Conservation (phyloP, 2,113 vertebrate species). For the Poicephalus meyeri region DNA sequence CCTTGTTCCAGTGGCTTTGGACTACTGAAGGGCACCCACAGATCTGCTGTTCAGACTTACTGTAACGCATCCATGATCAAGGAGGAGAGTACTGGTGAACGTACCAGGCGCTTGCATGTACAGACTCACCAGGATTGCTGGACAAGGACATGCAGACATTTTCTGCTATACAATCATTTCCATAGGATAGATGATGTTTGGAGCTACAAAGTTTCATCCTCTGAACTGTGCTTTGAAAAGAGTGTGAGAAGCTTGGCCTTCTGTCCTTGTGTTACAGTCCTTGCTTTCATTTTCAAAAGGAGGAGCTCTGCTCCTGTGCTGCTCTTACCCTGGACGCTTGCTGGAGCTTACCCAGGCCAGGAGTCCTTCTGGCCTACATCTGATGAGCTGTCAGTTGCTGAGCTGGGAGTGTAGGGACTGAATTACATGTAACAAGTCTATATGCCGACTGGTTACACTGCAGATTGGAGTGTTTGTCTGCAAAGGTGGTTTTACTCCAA, state of each 20-base stretch:
- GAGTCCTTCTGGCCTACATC: neutral
- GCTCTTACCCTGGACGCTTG: neutral
- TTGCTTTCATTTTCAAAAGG: neutral
- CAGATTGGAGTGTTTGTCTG: neutral
- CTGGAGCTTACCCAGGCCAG: neutral
- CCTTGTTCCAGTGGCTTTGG: neutral
- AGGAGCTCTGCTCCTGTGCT: neutral
- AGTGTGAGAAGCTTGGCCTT: neutral
- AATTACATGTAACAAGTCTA: neutral
- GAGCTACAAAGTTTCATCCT: neutral
- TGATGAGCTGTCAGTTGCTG: neutral
- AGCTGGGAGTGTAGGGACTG: neutral
- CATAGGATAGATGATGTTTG: neutral
- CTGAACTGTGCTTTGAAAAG: neutral
- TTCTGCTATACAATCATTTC: neutral
- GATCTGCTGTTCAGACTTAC: neutral
- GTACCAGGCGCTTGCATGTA: neutral
- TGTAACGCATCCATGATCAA: neutral
- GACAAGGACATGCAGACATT: neutral
- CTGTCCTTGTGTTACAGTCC: neutral
- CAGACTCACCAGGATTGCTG: neutral
- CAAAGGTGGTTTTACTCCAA: neutral
- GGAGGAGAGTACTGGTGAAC: neutral
- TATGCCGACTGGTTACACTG: neutral
- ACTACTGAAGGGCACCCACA: neutral